Percentiles rank a stretch among this genome's conserved stretches.
phyloP scores from a whole-genome alignment of 2,113 vertebrate genomes.

The Ailurus styani region DNA sequence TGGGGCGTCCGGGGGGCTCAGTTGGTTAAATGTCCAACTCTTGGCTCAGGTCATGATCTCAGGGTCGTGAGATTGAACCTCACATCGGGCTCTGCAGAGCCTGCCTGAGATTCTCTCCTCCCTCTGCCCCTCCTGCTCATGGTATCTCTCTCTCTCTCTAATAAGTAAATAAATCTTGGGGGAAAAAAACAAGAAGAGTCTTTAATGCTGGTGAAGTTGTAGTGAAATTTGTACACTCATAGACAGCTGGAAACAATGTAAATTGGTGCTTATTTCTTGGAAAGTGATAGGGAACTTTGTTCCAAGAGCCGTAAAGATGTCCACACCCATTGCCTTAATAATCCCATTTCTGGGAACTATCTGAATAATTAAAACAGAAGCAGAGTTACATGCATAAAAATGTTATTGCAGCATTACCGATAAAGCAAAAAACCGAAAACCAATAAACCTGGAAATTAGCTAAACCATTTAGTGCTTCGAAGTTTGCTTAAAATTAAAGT shows the following conservation, averaged over 20 bases:
- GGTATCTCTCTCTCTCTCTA: neutral
- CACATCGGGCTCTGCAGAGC: neutral
- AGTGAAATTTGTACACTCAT: neutral
- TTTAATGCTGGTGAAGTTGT: neutral
- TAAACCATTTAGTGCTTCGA: neutral
- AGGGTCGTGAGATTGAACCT: neutral
- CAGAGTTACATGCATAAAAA: neutral
- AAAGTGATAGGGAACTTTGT: neutral
- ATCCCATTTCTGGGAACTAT: neutral
- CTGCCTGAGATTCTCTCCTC: neutral
- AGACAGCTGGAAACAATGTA: neutral
- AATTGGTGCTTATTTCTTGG: neutral
- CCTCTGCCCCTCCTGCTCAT: neutral
- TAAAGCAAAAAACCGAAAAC: neutral
- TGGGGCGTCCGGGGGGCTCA: neutral
- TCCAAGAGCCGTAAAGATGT: neutral
- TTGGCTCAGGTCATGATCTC: neutral
- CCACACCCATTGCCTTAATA: neutral
- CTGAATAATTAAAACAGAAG: slow-evolving; percentile 5
- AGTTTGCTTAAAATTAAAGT: neutral
- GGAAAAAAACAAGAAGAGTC: neutral
- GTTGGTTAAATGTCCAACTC: neutral
- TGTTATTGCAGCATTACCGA: neutral
- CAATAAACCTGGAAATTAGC: neutral
- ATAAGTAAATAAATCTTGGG: neutral